phyloP scores from a whole-genome alignment of 2,888 invertebrate species.

The Oxyteleia sp. region DNA sequence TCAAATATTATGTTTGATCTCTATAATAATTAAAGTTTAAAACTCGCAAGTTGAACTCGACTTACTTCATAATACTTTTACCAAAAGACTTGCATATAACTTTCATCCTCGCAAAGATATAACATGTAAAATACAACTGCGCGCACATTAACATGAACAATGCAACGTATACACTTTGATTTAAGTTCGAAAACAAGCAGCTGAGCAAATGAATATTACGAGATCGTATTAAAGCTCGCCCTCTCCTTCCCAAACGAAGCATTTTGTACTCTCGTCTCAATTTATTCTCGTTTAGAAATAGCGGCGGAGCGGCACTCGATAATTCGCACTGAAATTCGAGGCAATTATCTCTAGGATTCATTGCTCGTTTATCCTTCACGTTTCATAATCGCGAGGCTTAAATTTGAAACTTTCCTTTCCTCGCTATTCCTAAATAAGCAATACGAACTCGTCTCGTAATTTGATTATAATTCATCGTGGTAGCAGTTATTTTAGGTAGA shows the following conservation, averaged over 20 bases:
- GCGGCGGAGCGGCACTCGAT: conserved; percentile 17
- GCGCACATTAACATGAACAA: conserved; percentile 6
- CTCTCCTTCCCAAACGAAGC: conserved; percentile 15
- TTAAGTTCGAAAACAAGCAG: conserved; percentile 31
- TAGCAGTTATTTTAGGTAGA: too few species aligned
- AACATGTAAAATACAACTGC: conserved; percentile 10
- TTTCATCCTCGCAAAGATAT: conserved; percentile 2
- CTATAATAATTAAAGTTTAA: too few species aligned
- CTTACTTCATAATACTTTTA: not conserved
- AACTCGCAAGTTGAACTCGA: not conserved
- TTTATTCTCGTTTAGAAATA: conserved; percentile 46
- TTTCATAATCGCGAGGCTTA: conserved; percentile 49
- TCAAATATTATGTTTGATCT: too few species aligned
- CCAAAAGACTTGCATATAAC: conserved; percentile 12
- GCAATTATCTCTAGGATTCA: conserved; percentile 58
- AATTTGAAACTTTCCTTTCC: conserved; percentile 44
- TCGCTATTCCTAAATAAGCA: conserved; percentile 34
- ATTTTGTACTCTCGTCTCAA: conserved; percentile 44
- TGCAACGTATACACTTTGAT: conserved; percentile 8
- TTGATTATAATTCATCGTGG: too few species aligned
- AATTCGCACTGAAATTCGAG: conserved; percentile 44
- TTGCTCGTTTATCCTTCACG: conserved; percentile 48
- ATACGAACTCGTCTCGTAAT: conserved; percentile 38
- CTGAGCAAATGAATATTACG: conserved; percentile 32
- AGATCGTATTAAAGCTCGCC: conserved; percentile 24